Evolutionary conservation across 2,888 invertebrate species (phyloP).

Genomic region (Graphium colonna): DNA sequence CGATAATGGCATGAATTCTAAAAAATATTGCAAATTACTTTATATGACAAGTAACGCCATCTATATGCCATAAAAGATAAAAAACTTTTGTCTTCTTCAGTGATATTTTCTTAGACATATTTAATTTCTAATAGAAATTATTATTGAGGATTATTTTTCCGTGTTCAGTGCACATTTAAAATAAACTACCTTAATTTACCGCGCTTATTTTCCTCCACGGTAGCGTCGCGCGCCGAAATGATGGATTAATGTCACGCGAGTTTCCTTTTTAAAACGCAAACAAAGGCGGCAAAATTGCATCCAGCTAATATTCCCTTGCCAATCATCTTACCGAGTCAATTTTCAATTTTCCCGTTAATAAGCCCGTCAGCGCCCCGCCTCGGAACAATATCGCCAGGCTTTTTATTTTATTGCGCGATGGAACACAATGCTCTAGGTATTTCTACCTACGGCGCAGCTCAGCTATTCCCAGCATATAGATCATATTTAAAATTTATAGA

Average conservation of each 20-base stretch:
- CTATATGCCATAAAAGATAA: conserved; percentile 2
- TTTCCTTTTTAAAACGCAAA: conserved; percentile 64
- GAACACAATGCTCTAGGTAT: conserved; percentile 12
- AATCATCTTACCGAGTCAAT: conserved; percentile 74
- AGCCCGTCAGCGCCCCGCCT: conserved; percentile 64
- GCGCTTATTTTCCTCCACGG: conserved; percentile 24
- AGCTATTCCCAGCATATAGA: neutral
- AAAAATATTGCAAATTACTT: too few species aligned
- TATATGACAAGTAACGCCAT: conserved; percentile 23
- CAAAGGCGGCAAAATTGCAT: conserved; percentile 64
- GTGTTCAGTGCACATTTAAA: neutral
- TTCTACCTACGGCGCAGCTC: neutral
- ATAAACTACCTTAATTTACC: conserved; percentile 17
- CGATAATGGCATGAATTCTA: too few species aligned
- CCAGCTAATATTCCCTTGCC: conserved; percentile 76
- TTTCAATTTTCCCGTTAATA: conserved; percentile 77
- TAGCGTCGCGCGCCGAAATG: conserved; percentile 42
- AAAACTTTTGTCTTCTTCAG: neutral
- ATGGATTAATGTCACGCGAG: conserved; percentile 73
- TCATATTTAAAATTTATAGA: neutral
- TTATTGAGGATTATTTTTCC: neutral
- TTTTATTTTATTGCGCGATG: conserved; percentile 41
- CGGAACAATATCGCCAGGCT: conserved; percentile 54
- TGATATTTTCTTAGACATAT: neutral
- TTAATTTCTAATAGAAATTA: too few species aligned